A percentile compares a stretch with the other conserved stretches of the same genome.
Conservation (phyloP, 2,888 invertebrate species). For the Ochropacha duplaris region DNA sequence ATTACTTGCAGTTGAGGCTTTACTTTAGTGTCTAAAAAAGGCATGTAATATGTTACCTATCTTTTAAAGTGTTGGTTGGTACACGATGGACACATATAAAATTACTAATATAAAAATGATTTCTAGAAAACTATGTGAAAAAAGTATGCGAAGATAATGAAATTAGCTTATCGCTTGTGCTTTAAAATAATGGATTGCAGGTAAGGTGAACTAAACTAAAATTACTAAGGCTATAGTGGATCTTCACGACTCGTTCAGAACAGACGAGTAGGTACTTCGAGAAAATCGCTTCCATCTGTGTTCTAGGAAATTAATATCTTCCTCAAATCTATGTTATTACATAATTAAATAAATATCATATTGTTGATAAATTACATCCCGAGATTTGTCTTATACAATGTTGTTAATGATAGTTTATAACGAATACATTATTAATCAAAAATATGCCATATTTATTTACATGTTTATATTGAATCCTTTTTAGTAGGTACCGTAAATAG, state of each 20-base stretch:
- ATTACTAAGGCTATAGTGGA: conserved; percentile 6
- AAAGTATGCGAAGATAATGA: not conserved
- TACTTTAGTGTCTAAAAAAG: too few relatives aligned
- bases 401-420: too few relatives aligned
- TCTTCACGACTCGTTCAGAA: conserved; percentile 1
- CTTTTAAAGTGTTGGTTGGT: too few relatives aligned
- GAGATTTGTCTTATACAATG: too few relatives aligned
- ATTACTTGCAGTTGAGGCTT: too few relatives aligned
- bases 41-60: too few relatives aligned
- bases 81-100: too few relatives aligned
- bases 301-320: not conserved
- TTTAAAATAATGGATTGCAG: conserved; percentile 1
- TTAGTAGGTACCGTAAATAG: too few relatives aligned
- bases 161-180: not conserved
- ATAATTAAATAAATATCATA: too few relatives aligned
- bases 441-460: not conserved
- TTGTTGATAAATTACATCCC: not conserved
- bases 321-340: not conserved
- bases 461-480: not conserved
- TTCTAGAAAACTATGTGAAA: not conserved
- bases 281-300: not conserved
- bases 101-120: not conserved
- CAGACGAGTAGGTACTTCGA: not conserved
- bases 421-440: too few relatives aligned
- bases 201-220: conserved; percentile 4